These are phyloP conservation scores for Balanococcus diminutus DNA, from an alignment of 2,888 invertebrate species.

Conservation along the genomic window DNA sequence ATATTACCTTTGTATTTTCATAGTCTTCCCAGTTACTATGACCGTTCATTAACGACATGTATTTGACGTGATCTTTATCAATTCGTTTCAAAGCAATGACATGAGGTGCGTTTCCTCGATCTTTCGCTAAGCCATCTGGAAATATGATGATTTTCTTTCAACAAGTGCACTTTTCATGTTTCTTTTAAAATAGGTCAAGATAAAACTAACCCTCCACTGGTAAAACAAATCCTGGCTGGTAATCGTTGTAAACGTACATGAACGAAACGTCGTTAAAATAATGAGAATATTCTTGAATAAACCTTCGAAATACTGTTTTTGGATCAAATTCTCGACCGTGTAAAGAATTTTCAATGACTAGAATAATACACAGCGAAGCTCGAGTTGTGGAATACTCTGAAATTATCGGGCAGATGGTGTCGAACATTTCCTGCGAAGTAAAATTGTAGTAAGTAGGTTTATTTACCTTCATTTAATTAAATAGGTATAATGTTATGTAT, in stretches of 20 bases:
- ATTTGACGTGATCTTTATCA: slow-evolving; percentile 39
- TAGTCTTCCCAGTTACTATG: slow-evolving; percentile 62
- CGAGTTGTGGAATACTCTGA: slow-evolving; percentile 70
- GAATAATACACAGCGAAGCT: slow-evolving; percentile 39
- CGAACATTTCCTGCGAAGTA: slow-evolving; percentile 69
- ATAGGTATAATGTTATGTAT: too few species aligned
- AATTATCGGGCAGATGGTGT: slow-evolving; percentile 87
- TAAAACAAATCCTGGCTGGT: slow-evolving; percentile 66
- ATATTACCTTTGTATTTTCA: slow-evolving; percentile 74
- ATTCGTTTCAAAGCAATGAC: slow-evolving; percentile 34
- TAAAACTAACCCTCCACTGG: slow-evolving; percentile 37
- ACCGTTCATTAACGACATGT: slow-evolving; percentile 71
- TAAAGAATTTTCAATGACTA: slow-evolving; percentile 69
- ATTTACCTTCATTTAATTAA: too few species aligned
- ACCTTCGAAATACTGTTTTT: slow-evolving; percentile 42
- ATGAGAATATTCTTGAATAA: slow-evolving; percentile 48
- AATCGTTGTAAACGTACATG: slow-evolving; percentile 83
- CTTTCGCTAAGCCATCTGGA: neutral
- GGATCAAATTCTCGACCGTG: slow-evolving; percentile 60
- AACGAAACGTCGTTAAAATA: slow-evolving; percentile 64
- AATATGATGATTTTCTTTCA: neutral
- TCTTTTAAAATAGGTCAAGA: neutral
- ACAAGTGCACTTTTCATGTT: neutral
- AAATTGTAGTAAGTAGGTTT: slow-evolving; percentile 55
- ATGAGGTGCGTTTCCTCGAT: neutral